Evolutionary conservation across 2,888 invertebrate species (phyloP).

Genomic region (Tinea pellionella): DNA sequence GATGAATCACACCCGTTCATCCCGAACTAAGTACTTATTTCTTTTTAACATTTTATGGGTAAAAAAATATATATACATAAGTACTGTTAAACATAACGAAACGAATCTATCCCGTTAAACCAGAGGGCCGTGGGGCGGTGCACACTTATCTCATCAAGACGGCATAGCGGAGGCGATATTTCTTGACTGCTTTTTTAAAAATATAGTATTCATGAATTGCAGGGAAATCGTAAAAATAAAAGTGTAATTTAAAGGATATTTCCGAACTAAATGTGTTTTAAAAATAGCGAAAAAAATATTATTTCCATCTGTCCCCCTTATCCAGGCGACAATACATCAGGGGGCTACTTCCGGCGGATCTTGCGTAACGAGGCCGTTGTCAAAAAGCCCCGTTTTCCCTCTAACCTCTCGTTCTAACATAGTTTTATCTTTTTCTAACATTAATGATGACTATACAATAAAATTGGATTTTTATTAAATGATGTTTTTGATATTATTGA

Average conservation of each 20-base stretch:
- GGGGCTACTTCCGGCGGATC: constrained; percentile 61
- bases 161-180: too few species aligned
- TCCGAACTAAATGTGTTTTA: too few species aligned
- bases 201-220: too few species aligned
- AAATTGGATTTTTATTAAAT: neutral
- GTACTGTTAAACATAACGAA: too few species aligned
- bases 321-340: constrained; percentile 52
- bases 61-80: neutral
- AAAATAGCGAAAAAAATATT: neutral
- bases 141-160: too few species aligned
- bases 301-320: constrained; percentile 12
- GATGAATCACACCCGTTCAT: constrained; percentile 6
- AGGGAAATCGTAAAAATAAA: too few species aligned
- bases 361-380: constrained; percentile 61
- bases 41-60: neutral
- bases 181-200: too few species aligned
- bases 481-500: neutral
- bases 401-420: neutral
- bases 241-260: too few species aligned
- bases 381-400: constrained; percentile 4
- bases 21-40: neutral
- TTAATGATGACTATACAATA: neutral
- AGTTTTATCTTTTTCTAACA: neutral
- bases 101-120: too few species aligned
- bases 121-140: too few species aligned